Conservation (phyloP, 1,140 invertebrate genomes). For the Trichoplusia ni region DNA sequence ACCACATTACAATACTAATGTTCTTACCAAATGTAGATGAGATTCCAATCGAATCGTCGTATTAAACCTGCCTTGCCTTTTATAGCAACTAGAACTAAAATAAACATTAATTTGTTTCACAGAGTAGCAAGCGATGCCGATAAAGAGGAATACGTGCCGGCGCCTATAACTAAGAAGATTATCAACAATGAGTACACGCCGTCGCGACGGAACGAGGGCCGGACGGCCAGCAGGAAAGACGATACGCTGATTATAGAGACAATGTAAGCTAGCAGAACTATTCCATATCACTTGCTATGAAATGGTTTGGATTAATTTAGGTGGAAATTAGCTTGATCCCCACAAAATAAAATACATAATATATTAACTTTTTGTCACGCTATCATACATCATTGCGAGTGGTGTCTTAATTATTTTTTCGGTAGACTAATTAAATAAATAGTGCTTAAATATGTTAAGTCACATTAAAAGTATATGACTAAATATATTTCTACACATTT, state of each 20-base stretch:
- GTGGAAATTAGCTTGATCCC: too few relatives aligned
- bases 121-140: slow-evolving; percentile 41
- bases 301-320: too few relatives aligned
- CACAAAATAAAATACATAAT: too few relatives aligned
- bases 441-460: too few relatives aligned
- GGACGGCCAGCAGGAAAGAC: slow-evolving; percentile 48
- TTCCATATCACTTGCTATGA: neutral
- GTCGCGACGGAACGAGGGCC: slow-evolving; percentile 26
- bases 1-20: too few relatives aligned
- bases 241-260: slow-evolving; percentile 63
- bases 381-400: too few relatives aligned
- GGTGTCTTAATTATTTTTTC: too few relatives aligned
- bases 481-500: slow-evolving; percentile 43
- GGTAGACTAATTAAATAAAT: too few relatives aligned
- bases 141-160: slow-evolving; percentile 51
- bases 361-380: too few relatives aligned
- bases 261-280: slow-evolving; percentile 53
- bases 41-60: neutral
- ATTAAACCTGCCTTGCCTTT: too few relatives aligned
- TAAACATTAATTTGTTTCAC: slow-evolving; percentile 23
- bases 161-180: slow-evolving; percentile 60
- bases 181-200: slow-evolving; percentile 64
- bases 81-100: too few relatives aligned
- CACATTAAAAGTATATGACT: neutral
- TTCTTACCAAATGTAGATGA: too few relatives aligned